phyloP scores from a whole-genome alignment of 2,888 invertebrate species.

The Pachymerium ferrugineum region DNA sequence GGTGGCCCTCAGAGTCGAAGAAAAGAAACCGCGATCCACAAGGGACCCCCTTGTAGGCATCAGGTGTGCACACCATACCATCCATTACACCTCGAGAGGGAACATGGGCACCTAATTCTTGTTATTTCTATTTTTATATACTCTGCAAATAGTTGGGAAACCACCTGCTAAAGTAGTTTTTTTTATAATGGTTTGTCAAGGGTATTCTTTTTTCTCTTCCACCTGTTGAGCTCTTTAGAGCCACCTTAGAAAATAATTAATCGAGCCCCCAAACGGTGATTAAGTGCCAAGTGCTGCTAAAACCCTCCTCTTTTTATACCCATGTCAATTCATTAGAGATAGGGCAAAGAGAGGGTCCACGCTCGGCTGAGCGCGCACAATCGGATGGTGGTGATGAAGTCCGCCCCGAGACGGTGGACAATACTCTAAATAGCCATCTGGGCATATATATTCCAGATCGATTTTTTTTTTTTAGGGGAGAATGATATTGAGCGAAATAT shows the following conservation, averaged over 20 bases:
- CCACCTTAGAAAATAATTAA: slow-evolving; percentile 8
- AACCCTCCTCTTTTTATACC: slow-evolving; percentile 11
- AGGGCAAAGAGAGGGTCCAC: not conserved
- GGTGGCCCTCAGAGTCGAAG: not conserved
- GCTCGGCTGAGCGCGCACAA: not conserved
- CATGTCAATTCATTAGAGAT: slow-evolving; percentile 18
- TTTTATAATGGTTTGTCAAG: no score
- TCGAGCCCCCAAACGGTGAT: not conserved
- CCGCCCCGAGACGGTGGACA: slow-evolving; percentile 5
- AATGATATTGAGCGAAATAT: no score
- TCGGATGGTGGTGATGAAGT: not conserved
- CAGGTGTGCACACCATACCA: not conserved
- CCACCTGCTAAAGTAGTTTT: not conserved
- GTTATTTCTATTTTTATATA: not conserved
- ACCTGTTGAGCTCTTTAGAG: not conserved
- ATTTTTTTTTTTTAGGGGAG: no score
- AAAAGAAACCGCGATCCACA: not conserved
- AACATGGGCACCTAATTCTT: not conserved
- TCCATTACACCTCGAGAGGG: not conserved
- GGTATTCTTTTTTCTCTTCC: not conserved
- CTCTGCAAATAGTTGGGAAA: not conserved
- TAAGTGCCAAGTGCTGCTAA: slow-evolving; percentile 5
- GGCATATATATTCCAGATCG: not conserved
- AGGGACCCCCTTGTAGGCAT: not conserved
- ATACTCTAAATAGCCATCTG: not conserved